Percentiles rank a stretch among this genome's conserved stretches.
Evolutionary conservation across 2,113 vertebrate genomes (phyloP).

Genomic region (Cairina moschata): DNA sequence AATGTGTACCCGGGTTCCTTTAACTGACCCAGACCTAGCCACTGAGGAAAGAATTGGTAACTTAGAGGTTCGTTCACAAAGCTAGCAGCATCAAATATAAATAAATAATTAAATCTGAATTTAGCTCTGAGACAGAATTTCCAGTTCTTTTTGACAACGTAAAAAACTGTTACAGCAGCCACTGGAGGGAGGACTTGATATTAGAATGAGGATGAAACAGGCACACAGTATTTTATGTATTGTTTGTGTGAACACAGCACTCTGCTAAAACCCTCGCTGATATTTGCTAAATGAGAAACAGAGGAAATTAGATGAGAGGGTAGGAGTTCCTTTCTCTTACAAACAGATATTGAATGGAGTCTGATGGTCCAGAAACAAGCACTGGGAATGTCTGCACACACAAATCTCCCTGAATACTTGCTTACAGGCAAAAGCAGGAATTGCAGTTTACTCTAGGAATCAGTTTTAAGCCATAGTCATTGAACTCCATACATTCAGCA

Average conservation of each 20-base stretch:
- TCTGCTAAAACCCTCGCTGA: conserved; percentile 39
- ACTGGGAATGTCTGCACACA: conserved; percentile 11
- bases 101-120: neutral
- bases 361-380: conserved; percentile 41
- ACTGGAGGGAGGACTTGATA: conserved; percentile 70
- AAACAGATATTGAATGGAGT: conserved; percentile 37
- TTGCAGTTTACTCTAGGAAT: neutral
- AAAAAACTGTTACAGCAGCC: conserved; percentile 60
- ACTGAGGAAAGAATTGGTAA: neutral
- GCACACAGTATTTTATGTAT: conserved; percentile 1
- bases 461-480: neutral
- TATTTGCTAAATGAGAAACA: conserved; percentile 64
- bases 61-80: neutral
- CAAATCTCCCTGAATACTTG: neutral
- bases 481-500: neutral
- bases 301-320: conserved; percentile 40
- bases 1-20: neutral
- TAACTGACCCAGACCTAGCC: neutral
- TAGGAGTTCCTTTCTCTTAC: conserved; percentile 38
- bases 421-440: conserved; percentile 12
- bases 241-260: conserved; percentile 50
- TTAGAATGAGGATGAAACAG: conserved; percentile 62
- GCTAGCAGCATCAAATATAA: neutral
- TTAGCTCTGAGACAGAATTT: neutral
- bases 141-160: neutral